phyloP scores from a whole-genome alignment of 2,888 invertebrate species.

The Phyto melanocephala region DNA sequence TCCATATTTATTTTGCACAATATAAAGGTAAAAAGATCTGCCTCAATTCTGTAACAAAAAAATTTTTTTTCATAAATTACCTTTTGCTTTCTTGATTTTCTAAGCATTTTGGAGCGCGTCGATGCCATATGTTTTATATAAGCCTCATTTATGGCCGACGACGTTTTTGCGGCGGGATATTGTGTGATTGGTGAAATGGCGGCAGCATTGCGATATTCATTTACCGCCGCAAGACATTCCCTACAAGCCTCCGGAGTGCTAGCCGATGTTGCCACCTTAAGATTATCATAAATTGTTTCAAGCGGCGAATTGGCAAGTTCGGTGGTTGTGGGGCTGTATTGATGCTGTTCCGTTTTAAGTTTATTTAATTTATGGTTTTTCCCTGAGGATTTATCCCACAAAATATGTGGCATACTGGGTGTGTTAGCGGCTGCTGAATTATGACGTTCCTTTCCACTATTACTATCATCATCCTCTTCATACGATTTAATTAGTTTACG shows the following conservation, averaged over 20 bases:
- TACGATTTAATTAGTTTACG: conserved; percentile 78
- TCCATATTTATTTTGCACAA: too few relatives aligned
- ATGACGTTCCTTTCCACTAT: conserved; percentile 73
- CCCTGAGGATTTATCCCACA: conserved; percentile 46
- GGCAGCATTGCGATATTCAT: conserved; percentile 62
- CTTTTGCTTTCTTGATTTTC: conserved; percentile 79
- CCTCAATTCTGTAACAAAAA: too few relatives aligned
- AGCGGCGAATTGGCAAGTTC: conserved; percentile 34
- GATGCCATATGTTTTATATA: conserved; percentile 77
- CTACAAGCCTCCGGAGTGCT: conserved; percentile 41
- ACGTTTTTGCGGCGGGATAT: conserved; percentile 21
- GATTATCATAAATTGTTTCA: conserved; percentile 53
- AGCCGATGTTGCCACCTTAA: not conserved
- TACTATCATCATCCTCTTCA: conserved; percentile 78
- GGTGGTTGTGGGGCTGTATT: conserved; percentile 18
- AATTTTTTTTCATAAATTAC: conserved; percentile 67
- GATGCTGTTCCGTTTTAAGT: conserved; percentile 69
- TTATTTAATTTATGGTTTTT: conserved; percentile 69
- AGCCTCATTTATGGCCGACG: conserved; percentile 67
- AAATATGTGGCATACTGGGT: conserved; percentile 40
- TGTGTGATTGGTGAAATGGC: conserved; percentile 41
- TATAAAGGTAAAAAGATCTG: too few relatives aligned
- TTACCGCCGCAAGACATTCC: conserved; percentile 61
- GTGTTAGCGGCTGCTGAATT: not conserved
- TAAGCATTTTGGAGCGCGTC: conserved; percentile 76